These are phyloP conservation scores for Hyles lineata DNA, from an alignment of 2,888 invertebrate species.

Conservation along the genomic window DNA sequence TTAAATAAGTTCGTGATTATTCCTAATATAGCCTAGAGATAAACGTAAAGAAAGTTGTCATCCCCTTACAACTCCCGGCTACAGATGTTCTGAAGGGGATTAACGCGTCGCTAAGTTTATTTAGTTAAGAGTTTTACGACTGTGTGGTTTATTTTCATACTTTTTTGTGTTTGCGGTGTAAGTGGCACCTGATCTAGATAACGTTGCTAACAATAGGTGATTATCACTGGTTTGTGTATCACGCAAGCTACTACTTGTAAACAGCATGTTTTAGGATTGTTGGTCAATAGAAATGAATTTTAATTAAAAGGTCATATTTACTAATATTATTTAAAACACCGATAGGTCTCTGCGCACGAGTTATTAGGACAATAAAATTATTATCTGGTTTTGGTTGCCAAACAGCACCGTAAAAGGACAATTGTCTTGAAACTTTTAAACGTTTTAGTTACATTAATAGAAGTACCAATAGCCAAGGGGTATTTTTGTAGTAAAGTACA, in stretches of 20 bases:
- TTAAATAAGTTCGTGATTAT: background rate
- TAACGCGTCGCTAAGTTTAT: slow-evolving; percentile 76
- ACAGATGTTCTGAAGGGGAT: slow-evolving; percentile 72
- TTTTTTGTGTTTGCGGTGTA: slow-evolving; percentile 61
- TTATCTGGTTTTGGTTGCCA: background rate
- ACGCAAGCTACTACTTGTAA: background rate
- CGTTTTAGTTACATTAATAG: slow-evolving; percentile 1
- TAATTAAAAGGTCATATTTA: background rate
- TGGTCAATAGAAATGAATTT: background rate
- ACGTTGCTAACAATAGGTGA: slow-evolving; percentile 40
- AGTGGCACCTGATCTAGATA: slow-evolving; percentile 79
- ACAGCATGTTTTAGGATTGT: background rate
- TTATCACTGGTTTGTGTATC: slow-evolving; percentile 18
- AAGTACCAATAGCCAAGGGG: slow-evolving; percentile 10
- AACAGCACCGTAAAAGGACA: background rate
- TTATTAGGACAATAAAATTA: too few relatives aligned
- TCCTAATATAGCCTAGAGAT: background rate
- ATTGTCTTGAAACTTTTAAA: background rate
- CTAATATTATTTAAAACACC: too few relatives aligned
- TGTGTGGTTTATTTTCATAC: slow-evolving; percentile 70
- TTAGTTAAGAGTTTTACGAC: slow-evolving; percentile 79
- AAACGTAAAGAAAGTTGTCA: slow-evolving; percentile 7
- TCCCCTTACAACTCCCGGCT: slow-evolving; percentile 11
- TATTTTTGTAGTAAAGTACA: slow-evolving; percentile 5
- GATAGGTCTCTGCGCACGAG: too few relatives aligned